These are phyloP conservation scores for Catamblyrhynchus diadema DNA, from an alignment of 2,797 vertebrate genomes.

Conservation along the genomic window DNA sequence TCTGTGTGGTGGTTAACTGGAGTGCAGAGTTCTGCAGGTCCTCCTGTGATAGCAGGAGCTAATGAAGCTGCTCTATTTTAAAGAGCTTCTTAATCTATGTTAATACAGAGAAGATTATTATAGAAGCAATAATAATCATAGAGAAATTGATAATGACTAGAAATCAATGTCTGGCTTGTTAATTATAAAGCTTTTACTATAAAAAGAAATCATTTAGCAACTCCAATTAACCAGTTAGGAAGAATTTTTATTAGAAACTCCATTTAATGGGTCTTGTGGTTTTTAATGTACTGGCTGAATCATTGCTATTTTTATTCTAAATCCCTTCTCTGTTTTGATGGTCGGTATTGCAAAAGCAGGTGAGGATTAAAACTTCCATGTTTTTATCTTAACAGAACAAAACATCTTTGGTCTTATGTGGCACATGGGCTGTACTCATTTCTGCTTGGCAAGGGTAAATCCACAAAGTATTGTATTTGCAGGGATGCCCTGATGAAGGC, in stretches of 20 bases:
- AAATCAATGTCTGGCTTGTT: slow-evolving; percentile 74
- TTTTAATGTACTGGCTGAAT: slow-evolving; percentile 16
- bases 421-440: background rate
- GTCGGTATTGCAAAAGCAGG: background rate
- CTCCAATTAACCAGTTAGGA: slow-evolving; percentile 65
- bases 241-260: slow-evolving; percentile 66
- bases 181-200: slow-evolving; percentile 74
- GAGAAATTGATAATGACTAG: slow-evolving; percentile 74
- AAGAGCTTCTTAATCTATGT: slow-evolving; percentile 71
- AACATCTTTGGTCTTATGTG: background rate
- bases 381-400: background rate
- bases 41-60: slow-evolving; percentile 52
- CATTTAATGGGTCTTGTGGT: slow-evolving; percentile 37
- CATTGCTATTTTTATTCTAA: slow-evolving; percentile 22
- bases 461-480: background rate
- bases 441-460: background rate
- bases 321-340: background rate
- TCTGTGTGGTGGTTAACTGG: background rate
- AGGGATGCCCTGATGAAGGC: background rate
- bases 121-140: slow-evolving; percentile 74
- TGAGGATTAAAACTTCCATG: background rate
- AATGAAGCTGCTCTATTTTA: slow-evolving; percentile 70
- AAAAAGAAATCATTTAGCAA: slow-evolving; percentile 77
- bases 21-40: slow-evolving; percentile 24
- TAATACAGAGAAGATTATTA: slow-evolving; percentile 72